phyloP scores from a whole-genome alignment of 2,113 vertebrate genomes.

The Hemiscyllium ocellatum region DNA sequence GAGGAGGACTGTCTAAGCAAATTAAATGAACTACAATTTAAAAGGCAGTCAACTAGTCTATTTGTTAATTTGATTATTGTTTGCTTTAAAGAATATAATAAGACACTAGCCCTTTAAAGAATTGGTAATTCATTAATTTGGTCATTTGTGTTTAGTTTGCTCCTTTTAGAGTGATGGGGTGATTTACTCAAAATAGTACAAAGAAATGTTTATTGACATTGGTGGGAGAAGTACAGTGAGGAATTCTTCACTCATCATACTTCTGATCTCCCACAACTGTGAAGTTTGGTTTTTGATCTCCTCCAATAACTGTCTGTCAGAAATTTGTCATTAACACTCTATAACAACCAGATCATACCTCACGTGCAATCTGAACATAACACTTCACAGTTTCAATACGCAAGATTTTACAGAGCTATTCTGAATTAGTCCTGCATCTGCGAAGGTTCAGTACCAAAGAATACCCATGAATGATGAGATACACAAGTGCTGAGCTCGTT shows the following conservation, averaged over 20 bases:
- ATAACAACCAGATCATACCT: neutral
- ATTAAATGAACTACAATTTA: too few relatives aligned
- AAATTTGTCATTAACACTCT: neutral
- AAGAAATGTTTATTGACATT: neutral
- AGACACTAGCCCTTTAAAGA: too few relatives aligned
- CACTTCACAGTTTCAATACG: neutral
- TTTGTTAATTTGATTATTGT: too few relatives aligned
- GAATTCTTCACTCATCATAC: neutral
- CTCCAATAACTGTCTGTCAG: neutral
- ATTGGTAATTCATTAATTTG: too few relatives aligned
- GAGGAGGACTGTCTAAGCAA: neutral
- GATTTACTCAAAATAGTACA: neutral
- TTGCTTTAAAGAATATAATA: too few relatives aligned
- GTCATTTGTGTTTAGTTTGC: too few relatives aligned
- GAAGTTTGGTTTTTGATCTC: neutral
- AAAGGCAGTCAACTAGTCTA: too few relatives aligned
- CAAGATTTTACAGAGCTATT: neutral
- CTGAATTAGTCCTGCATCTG: neutral
- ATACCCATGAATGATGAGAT: too few relatives aligned
- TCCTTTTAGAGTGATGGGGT: too few relatives aligned
- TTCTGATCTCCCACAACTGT: neutral
- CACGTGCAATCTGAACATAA: neutral
- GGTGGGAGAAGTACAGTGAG: neutral
- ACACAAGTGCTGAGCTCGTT: too few relatives aligned
- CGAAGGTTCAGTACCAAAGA: too few relatives aligned